These are phyloP conservation scores for Hetaerina americana DNA, from an alignment of 1,140 invertebrate species.

Conservation along the genomic window DNA sequence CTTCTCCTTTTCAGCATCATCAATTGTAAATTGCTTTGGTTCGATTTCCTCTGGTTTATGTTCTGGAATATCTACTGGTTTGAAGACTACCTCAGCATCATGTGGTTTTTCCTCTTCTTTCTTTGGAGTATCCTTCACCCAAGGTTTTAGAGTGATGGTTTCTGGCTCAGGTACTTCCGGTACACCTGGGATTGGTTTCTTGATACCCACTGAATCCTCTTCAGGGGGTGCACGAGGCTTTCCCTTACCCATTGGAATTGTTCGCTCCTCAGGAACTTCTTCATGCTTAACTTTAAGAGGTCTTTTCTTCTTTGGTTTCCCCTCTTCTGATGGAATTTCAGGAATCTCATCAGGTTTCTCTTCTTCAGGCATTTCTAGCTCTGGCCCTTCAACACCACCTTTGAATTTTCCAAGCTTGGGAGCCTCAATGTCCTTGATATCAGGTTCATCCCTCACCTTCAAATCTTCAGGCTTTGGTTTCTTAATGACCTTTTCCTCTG, in stretches of 20 bases:
- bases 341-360: conserved; percentile 2
- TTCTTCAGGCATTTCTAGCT: neutral
- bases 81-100: conserved; percentile 3
- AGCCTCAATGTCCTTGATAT: conserved; percentile 4
- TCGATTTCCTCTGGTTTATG: neutral
- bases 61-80: neutral
- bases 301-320: conserved; percentile 1
- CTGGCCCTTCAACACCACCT: neutral
- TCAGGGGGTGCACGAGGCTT: neutral
- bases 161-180: conserved; percentile 6
- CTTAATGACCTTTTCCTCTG: conserved; percentile 26
- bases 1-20: neutral
- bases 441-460: neutral
- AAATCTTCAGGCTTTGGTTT: conserved; percentile 32
- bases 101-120: neutral
- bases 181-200: neutral
- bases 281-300: conserved; percentile 30
- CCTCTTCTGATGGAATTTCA: conserved; percentile 6
- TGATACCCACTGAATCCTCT: neutral
- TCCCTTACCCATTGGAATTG: conserved; percentile 17
- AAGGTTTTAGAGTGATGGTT: conserved; percentile 11
- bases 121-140: conserved; percentile 1
- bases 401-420: neutral
- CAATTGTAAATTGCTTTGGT: neutral
- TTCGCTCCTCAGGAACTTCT: conserved; percentile 29